Base-by-base conservation (phyloP, 2,113 vertebrate genomes). In the Tetraodon nigroviridis region DNA sequence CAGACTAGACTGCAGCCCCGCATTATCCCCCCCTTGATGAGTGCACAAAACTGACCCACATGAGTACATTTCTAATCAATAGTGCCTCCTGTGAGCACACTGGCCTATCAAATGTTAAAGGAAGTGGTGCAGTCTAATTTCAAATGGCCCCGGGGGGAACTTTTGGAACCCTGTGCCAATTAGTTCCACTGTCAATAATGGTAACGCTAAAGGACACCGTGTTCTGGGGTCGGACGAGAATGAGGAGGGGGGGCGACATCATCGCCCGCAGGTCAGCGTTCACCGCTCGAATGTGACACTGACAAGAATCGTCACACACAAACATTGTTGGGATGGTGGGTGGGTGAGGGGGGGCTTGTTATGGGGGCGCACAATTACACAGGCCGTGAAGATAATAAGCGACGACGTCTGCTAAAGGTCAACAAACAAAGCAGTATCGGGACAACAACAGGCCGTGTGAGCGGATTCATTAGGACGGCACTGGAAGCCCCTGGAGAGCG, bases 101-200 rank as follows among this genome's bases (percentile, higher is more conserved):
- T 69, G 20, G 57, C 61, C 58, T 55, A 69, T 81, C 70, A 59
- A 73, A 81, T 55, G 61, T 45, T 64, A 70, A 45, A 72, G 81
- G 72, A 86, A 89, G 86, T 68, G 58, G 70, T 58, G 51, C 68
- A 70, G 79, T 80, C 79, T 79, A 84, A 84, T 89, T 86, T 78
- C 76, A 84, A 80, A 82, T 57, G 51, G 81, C 83, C 82, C 21
- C 1, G 17, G 72, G 69, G 81, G 81, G 69, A 27, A 75, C 63
- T 71, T 69, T 78, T 64, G 74, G 71, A 76, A 66, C 76, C 82
- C 76, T 80, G 85, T 82, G 83, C 68, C 87, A 84, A 84, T 91
- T 88, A 88, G 72, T 69, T 81, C 67, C 78, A 81, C 75, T 75
- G 81, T 82, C 86, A 86, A 84, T 86, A 84, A 83, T 37, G 79